phyloP scores from a whole-genome alignment of 2,888 invertebrate species.

The Apamea crenata region DNA sequence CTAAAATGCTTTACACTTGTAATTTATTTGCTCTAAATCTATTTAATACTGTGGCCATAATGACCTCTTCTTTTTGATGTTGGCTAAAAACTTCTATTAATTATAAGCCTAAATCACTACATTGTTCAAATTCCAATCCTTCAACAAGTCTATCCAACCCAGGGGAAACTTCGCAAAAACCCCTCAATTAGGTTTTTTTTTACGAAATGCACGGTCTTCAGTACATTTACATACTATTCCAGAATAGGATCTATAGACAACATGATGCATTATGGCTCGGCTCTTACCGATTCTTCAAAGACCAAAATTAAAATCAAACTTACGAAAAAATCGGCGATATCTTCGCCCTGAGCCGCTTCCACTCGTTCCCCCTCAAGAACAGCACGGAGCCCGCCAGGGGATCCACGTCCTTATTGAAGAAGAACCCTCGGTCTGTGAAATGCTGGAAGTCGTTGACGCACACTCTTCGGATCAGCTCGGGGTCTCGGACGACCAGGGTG shows the following conservation, averaged over 20 bases:
- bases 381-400: slow-evolving; percentile 86
- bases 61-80: neutral
- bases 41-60: neutral
- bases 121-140: neutral
- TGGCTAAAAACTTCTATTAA: too few species aligned
- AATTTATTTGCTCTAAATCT: neutral
- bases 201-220: neutral
- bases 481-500: slow-evolving; percentile 86
- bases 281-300: neutral
- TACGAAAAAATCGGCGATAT: slow-evolving; percentile 89
- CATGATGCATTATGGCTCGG: too few species aligned
- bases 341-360: slow-evolving; percentile 85
- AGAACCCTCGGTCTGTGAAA: slow-evolving; percentile 88
- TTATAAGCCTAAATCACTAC: neutral
- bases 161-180: neutral
- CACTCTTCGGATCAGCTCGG: slow-evolving; percentile 84
- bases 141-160: neutral
- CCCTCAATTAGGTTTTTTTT: neutral
- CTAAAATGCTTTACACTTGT: neutral
- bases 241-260: neutral
- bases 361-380: slow-evolving; percentile 85
- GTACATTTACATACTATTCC: neutral
- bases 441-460: slow-evolving; percentile 88
- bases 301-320: slow-evolving; percentile 65
- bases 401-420: slow-evolving; percentile 85